A percentile compares a stretch with the other conserved stretches of the same genome.
Conservation (phyloP, 2,113 vertebrate species). For the Saccopteryx bilineata region DNA sequence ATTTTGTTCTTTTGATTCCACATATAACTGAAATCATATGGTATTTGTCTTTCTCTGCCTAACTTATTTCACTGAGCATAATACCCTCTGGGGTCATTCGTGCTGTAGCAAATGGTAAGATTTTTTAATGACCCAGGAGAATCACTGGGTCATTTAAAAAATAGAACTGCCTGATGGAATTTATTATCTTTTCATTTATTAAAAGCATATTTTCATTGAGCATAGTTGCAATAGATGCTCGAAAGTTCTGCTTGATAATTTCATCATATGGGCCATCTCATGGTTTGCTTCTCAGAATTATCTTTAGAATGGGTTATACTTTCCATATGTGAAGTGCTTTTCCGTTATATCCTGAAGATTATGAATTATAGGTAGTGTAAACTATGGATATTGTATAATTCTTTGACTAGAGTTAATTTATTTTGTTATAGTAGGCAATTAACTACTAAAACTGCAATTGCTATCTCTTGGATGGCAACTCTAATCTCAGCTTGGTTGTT, state of each 20-base stretch:
- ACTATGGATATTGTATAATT: constrained; percentile 28
- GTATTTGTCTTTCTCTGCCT: background rate
- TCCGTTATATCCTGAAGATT: background rate
- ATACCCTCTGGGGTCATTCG: background rate
- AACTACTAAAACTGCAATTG: background rate
- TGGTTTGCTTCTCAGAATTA: background rate
- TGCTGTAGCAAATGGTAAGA: background rate
- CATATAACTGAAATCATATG: background rate
- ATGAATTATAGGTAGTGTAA: constrained; percentile 1
- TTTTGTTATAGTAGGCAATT: constrained; percentile 37
- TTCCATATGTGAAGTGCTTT: constrained; percentile 12
- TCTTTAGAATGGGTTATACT: constrained; percentile 24
- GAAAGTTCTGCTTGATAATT: background rate
- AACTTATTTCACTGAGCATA: background rate
- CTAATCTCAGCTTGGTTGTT: background rate
- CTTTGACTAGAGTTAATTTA: constrained; percentile 61
- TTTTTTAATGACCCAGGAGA: background rate
- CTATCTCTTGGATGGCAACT: background rate
- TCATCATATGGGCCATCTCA: background rate
- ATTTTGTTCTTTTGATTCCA: background rate
- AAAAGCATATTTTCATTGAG: background rate
- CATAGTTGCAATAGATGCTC: constrained; percentile 10
- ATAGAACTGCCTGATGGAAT: background rate
- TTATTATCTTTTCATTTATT: constrained; percentile 25
- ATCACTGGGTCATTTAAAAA: background rate